Evolutionary conservation across 2,888 invertebrate genomes (phyloP), one percentile per base, ranked within the genome.

Genomic region (Chrysolina oricalcia): DNA sequence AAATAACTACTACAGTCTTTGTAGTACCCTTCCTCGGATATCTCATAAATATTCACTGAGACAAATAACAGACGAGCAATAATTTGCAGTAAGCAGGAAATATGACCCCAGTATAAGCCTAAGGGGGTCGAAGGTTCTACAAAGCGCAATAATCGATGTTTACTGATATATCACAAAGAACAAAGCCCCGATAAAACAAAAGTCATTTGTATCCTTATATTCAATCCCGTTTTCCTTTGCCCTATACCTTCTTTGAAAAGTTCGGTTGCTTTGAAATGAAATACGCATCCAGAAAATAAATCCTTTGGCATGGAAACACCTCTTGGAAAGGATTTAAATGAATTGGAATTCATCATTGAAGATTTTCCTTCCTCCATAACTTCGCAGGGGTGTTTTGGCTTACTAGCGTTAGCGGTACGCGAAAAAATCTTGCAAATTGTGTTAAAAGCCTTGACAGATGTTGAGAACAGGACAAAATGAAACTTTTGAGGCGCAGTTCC

Each of bases 181-280:
- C 56, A 56, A 23, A 56, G 56, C 5, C 46, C 1, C 46, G 46
- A 56, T 56, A 56, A 23, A 56, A 56, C 56, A 56, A 6, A 53
- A 56, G 56, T 56, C 56, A 56, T 56, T 56, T 56, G 56, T 56
- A 56, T 23, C 23, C 56, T 23, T 17, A 56, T 23, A 56, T 56
- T 56, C 56, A 56, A 56, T 56, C 21, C 56, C 21, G 21, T 23
- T 56, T 17, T 56, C 56, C 23, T 56, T 56, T 56, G 56, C 19
- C 13, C 4, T 19, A 23, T 56, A 56, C 19, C 23, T 56, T 19
- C 56, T 56, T 56, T 56, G 56, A 56, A 19, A 56, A 56, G 56
- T 56, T 56, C 0, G 21, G 56, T 15, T 23, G 56, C 56, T 21
- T 56, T 56, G 56, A 56, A 56, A 56, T 21, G 56, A 23, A 56